Conservation (phyloP, 2,797 vertebrate species). For the Calcarius lapponicus region DNA sequence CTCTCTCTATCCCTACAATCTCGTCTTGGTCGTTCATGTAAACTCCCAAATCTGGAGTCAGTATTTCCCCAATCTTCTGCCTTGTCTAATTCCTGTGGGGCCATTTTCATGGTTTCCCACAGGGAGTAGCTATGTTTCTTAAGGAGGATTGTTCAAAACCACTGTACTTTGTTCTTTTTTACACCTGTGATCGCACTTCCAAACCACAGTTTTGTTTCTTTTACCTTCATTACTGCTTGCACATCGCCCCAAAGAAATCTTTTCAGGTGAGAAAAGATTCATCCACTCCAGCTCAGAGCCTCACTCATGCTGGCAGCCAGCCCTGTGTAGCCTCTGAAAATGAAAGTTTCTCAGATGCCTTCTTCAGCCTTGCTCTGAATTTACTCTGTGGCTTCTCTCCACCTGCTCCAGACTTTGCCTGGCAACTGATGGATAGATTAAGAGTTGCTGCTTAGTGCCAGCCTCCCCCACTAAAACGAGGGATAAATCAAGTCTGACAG, state of each 20-base stretch:
- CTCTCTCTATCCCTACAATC: neutral
- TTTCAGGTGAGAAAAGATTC: neutral
- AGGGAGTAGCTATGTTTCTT: neutral
- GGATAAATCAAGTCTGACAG: neutral
- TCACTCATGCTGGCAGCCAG: neutral
- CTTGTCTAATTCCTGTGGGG: neutral
- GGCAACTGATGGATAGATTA: neutral
- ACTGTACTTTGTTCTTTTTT: neutral
- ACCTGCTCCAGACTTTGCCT: neutral
- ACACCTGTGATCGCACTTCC: neutral
- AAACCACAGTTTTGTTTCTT: conserved; percentile 16
- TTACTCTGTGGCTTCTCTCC: neutral
- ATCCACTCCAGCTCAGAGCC: neutral
- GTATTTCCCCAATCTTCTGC: neutral
- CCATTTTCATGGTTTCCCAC: neutral
- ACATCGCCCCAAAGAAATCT: neutral
- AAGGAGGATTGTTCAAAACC: neutral
- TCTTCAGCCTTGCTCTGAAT: neutral
- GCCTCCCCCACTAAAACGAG: accelerated
- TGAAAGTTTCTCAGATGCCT: neutral
- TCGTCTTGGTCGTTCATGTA: neutral
- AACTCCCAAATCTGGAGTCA: neutral
- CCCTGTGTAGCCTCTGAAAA: neutral
- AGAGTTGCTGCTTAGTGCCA: neutral
- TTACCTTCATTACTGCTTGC: neutral